Evolutionary conservation across 1,140 invertebrate species (phyloP).

Genomic region (Charaxes varanes): DNA sequence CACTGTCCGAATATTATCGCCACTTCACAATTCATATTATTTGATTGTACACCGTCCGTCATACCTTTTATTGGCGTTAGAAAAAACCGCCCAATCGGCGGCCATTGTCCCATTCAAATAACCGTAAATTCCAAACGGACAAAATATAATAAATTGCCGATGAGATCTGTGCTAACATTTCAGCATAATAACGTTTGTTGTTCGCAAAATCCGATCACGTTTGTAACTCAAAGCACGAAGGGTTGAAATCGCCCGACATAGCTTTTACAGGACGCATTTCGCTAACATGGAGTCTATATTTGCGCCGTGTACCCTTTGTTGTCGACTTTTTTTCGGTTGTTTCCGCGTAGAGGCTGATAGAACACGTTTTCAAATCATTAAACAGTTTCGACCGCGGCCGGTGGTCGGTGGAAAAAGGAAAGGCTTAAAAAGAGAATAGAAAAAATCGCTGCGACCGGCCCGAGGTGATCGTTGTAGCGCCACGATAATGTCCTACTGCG

Average conservation of each 20-base stretch:
- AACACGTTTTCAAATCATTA: conserved; percentile 74
- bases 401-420: conserved; percentile 53
- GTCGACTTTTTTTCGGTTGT: conserved; percentile 70
- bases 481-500: conserved; percentile 34
- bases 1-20: conserved; percentile 30
- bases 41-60: conserved; percentile 41
- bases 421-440: conserved; percentile 50
- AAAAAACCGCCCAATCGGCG: conserved; percentile 59
- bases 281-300: conserved; percentile 54
- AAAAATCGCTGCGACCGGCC: conserved; percentile 41
- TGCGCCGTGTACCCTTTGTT: conserved; percentile 67
- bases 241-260: conserved; percentile 20
- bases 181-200: conserved; percentile 24
- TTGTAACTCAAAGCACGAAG: conserved; percentile 17
- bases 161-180: conserved; percentile 66
- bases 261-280: conserved; percentile 21
- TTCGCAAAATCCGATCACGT: conserved; percentile 4
- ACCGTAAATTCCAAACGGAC: conserved; percentile 71
- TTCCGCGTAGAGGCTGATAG: conserved; percentile 70
- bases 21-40: conserved; percentile 41
- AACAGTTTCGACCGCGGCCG: conserved; percentile 67
- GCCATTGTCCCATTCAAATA: conserved; percentile 65
- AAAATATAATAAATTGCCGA: conserved; percentile 74
- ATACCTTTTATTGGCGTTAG: conserved; percentile 61
- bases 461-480: conserved; percentile 48